Percentiles rank a stretch among this genome's conserved stretches.
These are phyloP conservation scores for Paraescarpia echinospica DNA, from an alignment of 1,140 invertebrate genomes.

Conservation along the genomic window DNA sequence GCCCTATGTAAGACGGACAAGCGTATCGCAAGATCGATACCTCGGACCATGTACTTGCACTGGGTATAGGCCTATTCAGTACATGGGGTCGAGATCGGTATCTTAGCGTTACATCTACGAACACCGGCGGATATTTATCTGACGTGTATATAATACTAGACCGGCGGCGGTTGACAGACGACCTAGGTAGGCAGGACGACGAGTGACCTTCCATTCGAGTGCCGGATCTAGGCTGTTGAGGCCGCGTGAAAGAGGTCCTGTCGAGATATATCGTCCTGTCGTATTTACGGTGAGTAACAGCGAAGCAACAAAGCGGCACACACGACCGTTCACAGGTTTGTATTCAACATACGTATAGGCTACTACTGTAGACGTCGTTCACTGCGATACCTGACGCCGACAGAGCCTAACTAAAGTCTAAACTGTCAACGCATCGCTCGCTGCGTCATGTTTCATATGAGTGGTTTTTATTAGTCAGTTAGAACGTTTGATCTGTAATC, in stretches of 20 bases:
- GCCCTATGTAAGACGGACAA: not conserved
- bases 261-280: not conserved
- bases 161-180: not conserved
- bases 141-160: not conserved
- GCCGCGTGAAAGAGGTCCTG: not conserved
- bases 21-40: not conserved
- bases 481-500: not conserved
- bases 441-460: not conserved
- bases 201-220: not conserved
- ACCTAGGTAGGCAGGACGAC: not conserved
- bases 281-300: not conserved
- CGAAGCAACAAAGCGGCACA: not conserved
- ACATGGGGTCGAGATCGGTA: not conserved
- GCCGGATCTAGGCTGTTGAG: not conserved
- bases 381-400: not conserved
- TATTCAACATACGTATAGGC: not conserved
- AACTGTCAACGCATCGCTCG: not conserved
- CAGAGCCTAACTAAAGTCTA: not conserved
- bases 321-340: not conserved
- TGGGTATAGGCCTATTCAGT: not conserved
- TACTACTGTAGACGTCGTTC: not conserved
- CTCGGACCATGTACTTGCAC: not conserved
- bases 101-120: not conserved
- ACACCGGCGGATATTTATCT: not conserved
- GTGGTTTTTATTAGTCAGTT: not conserved